phyloP scores from a whole-genome alignment of 2,888 invertebrate species.

The Plagiodera versicolora region DNA sequence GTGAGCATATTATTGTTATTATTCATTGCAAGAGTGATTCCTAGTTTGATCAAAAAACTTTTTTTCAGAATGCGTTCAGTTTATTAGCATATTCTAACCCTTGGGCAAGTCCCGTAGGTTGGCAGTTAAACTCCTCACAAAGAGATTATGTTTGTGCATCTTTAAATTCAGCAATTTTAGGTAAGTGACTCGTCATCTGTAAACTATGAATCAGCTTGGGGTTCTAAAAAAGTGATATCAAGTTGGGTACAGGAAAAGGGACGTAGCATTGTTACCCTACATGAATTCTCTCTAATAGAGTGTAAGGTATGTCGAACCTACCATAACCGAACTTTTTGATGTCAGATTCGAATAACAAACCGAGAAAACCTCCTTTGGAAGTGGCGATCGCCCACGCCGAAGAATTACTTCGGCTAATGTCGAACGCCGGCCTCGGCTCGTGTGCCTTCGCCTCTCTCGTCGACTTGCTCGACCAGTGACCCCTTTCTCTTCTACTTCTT shows the following conservation, averaged over 20 bases:
- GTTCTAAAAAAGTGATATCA: no score
- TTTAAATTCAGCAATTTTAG: slow-evolving; percentile 96
- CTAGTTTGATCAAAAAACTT: not conserved
- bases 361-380: slow-evolving; percentile 90
- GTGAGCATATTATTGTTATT: slow-evolving; percentile 57
- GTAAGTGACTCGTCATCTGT: slow-evolving; percentile 58
- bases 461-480: slow-evolving; percentile 74
- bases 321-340: slow-evolving; percentile 18
- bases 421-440: slow-evolving; percentile 84
- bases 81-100: slow-evolving; percentile 97
- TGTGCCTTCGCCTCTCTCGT: slow-evolving; percentile 94
- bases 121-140: slow-evolving; percentile 93
- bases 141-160: slow-evolving; percentile 94
- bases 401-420: slow-evolving; percentile 87
- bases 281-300: no score
- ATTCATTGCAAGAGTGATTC: not conserved
- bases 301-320: no score
- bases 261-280: no score
- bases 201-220: no score
- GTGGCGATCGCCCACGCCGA: slow-evolving; percentile 89
- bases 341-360: slow-evolving; percentile 88
- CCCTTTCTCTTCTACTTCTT: slow-evolving; percentile 14
- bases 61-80: slow-evolving; percentile 90
- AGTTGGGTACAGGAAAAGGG: no score
- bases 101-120: slow-evolving; percentile 94